Evolutionary conservation across 2,113 vertebrate genomes (phyloP), one percentile per base, ranked within the genome.

Genomic region (Heliornis fulica): DNA sequence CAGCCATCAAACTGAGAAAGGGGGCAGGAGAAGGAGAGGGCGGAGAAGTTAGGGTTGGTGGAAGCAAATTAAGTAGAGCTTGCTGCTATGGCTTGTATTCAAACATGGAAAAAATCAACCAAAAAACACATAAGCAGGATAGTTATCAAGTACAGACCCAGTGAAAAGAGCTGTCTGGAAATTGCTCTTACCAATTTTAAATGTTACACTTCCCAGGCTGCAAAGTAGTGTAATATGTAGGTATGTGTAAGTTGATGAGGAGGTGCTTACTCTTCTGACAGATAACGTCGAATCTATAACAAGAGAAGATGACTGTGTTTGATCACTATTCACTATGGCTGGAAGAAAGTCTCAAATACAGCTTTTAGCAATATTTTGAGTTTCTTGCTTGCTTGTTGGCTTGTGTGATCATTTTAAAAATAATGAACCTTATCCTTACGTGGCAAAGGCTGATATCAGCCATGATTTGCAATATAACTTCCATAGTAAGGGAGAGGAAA

Each of bases 21-120:
- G 15, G 38, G 7, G 14, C 1, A 4, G 18, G 46, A 54, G 4
- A 10, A 11, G 8, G 25, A 40, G 13, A 5, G 3, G 11, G 7
- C n/a, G 6, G 15, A 92, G 20, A 32, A 4, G 3, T 63, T 71
- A n/a, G 4, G 50, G 5, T 68, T 71, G 13, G 15, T 32, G 26
- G 23, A 5, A 10, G 7, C 10, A 36, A 93, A 43, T 77, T 57
- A 41, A 69, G 15, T 51, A 64, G 54, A 88, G 6, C 12, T 66
- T 90, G 11, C 7, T 79, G 13, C 28, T 53, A 10, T 20, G 23
- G 31, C 8, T 8, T 83, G 9, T 53, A 57, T 54, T 59, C 5
- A 5, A 83, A 25, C 10, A 79, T 71, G 25, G 4, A 32, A 32
- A 74, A 54, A 34, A 32, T n/a, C n/a, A n/a, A n/a, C n/a, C n/a